Conservation (phyloP, 2,888 invertebrate species). For the Falcaria lacertinaria region DNA sequence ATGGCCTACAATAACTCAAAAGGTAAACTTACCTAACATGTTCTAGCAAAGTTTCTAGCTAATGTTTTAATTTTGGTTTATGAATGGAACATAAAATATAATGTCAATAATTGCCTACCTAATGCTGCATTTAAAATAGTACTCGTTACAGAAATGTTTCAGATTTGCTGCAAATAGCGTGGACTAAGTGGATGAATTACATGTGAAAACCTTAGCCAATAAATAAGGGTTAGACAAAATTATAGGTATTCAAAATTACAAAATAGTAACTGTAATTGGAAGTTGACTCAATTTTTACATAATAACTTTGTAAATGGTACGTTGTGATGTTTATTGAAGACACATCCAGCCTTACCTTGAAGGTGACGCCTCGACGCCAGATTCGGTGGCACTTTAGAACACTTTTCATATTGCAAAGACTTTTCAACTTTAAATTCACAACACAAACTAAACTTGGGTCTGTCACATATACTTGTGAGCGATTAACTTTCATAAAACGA, state of each 20-base stretch:
- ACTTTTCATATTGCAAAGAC: conserved; percentile 76
- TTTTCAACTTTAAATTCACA: conserved; percentile 74
- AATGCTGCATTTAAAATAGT: not conserved
- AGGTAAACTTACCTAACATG: not conserved
- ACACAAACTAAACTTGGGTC: conserved; percentile 77
- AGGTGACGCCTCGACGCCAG: conserved; percentile 75
- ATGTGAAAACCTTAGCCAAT: not conserved
- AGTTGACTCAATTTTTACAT: conserved; percentile 15
- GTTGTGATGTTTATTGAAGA: conserved; percentile 74
- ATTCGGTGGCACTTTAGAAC: conserved; percentile 76
- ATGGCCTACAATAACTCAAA: not conserved
- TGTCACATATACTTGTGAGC: conserved; percentile 77
- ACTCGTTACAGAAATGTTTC: not conserved
- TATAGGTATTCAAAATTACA: not conserved
- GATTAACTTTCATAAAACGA: conserved; percentile 65
- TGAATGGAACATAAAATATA: too few species aligned
- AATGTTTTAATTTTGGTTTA: not conserved
- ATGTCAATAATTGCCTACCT: not conserved
- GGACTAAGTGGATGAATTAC: not conserved
- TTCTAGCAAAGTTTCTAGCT: not conserved
- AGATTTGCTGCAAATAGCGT: not conserved
- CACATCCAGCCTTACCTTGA: conserved; percentile 79
- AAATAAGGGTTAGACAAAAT: not conserved
- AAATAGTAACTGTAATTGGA: not conserved
- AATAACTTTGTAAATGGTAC: conserved; percentile 48